Evolutionary conservation across 2,113 vertebrate species (phyloP).

Genomic region (Spheniscus mendiculus): DNA sequence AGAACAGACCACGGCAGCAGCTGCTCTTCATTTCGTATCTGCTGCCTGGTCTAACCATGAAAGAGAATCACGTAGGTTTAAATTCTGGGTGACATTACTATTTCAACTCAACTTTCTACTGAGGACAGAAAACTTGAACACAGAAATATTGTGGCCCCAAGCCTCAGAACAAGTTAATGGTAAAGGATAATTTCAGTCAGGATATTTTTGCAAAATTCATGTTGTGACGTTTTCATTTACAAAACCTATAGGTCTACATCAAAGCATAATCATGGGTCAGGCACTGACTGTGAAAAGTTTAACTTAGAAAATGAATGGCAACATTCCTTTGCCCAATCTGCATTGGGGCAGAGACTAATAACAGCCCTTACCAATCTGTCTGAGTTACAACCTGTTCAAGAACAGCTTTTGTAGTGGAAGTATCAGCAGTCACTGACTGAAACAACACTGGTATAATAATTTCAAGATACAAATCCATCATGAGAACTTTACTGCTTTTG

Average conservation of each 20-base stretch:
- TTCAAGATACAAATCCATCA: not conserved
- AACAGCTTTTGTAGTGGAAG: not conserved
- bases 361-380: not conserved
- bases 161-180: not conserved
- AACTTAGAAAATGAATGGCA: not conserved
- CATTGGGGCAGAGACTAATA: not conserved
- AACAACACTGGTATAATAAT: not conserved
- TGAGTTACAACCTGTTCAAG: not conserved
- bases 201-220: not conserved
- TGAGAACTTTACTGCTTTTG: not conserved
- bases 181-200: not conserved
- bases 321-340: not conserved
- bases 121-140: not conserved
- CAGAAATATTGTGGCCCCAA: not conserved
- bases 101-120: not conserved
- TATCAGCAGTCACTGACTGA: not conserved
- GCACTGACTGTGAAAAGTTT: not conserved
- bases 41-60: not conserved
- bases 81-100: not conserved
- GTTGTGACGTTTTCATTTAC: not conserved
- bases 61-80: not conserved
- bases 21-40: not conserved
- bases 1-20: not conserved
- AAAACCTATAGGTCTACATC: not conserved
- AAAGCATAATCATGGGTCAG: not conserved